Conservation (phyloP, 1,140 invertebrate genomes). For the Teleogryllus occipitalis region DNA sequence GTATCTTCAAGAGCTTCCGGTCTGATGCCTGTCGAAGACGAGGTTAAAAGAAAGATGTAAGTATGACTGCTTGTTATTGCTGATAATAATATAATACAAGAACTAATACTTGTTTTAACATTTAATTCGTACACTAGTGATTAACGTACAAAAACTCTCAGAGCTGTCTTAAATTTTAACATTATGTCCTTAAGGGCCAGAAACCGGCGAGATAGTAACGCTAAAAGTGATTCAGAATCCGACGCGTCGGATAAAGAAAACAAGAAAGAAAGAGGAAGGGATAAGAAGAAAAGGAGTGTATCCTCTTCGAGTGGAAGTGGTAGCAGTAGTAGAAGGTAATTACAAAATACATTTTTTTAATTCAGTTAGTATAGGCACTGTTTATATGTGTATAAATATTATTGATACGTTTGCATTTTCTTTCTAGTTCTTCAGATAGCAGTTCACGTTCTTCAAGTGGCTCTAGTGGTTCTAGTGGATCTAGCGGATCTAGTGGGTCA, state of each 20-base stretch:
- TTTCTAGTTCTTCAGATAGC: conserved; percentile 62
- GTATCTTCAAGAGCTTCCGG: not conserved
- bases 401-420: not conserved
- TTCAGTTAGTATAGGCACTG: not conserved
- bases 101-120: no score
- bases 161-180: not conserved
- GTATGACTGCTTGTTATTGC: not conserved
- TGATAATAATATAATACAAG: no score
- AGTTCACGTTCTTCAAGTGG: conserved; percentile 50
- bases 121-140: no score
- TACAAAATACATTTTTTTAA: conserved; percentile 17
- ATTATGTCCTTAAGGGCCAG: conserved; percentile 43
- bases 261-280: conserved; percentile 52
- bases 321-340: conserved; percentile 59
- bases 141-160: no score
- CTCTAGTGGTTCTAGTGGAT: conserved; percentile 48
- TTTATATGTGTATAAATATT: not conserved
- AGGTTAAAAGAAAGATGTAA: conserved; percentile 9
- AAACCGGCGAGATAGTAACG: conserved; percentile 46
- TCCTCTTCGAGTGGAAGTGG: conserved; percentile 67
- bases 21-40: conserved; percentile 2
- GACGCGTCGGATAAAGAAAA: conserved; percentile 57
- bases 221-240: conserved; percentile 41
- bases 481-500: conserved; percentile 41
- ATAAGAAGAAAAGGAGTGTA: conserved; percentile 54